Evolutionary conservation across 2,797 vertebrate species (phyloP), one percentile per base, ranked within the genome.

Genomic region (Rachycentron canadum): DNA sequence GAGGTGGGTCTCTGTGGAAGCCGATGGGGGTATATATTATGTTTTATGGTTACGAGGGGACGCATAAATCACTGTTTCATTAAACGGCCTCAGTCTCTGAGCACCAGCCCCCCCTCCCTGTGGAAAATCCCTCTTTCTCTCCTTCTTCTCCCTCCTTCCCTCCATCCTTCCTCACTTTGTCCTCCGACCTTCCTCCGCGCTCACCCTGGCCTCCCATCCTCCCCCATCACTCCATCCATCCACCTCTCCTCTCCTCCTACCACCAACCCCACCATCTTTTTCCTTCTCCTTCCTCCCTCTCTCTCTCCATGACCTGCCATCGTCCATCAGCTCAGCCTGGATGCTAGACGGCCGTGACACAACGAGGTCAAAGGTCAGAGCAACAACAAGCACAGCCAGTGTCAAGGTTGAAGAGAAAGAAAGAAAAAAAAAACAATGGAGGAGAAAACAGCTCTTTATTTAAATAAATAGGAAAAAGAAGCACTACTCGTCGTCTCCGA

Each of bases 51-150:
- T 88, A 83, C 70, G 68, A 73, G 85, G 90, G 83, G 88, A 87
- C 50, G 88, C 86, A 92, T 94, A 93, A 94, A 94, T 94, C 94
- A 92, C 86, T 26, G 81, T 90, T 94, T 94, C 91, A 94, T 94
- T 93, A 93, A 93, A 91, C 78, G 73, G 78, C 87, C 73, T 83
- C 80, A 74, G 86, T 81, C 88, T 86, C 85, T 12, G 30, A 79
- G 77, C 62, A 17, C 68, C 71, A 43, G 41, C 49, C 53, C 57
- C 63, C 23, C 53, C 72, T 34, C 69, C 21, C 73, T 11, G 16
- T 3, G 55, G 82, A 81, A 81, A 79, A 38, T 77, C 83, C 77
- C 63, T 79, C 70, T 59, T 40, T 71, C 43, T 72, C 38, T 83
- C 73, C 50, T 41, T 45, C 21, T 19, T 53, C 60, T 67, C 57